These are phyloP conservation scores for Argyresthia albistria DNA, from an alignment of 2,888 invertebrate species.

Conservation along the genomic window DNA sequence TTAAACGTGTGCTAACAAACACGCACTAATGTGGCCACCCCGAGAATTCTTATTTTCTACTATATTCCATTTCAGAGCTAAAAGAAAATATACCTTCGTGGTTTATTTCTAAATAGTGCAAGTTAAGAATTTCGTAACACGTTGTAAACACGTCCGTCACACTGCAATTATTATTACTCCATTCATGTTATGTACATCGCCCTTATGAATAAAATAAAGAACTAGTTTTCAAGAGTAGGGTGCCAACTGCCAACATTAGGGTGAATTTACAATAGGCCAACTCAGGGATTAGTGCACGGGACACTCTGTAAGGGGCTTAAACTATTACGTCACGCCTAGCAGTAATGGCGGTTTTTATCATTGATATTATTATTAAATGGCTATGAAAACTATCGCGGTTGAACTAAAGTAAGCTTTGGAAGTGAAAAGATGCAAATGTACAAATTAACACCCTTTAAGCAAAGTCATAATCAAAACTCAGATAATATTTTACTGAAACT, in stretches of 20 bases:
- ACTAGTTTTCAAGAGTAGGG: conserved; percentile 18
- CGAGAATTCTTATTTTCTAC: too few relatives aligned
- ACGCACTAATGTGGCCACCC: too few relatives aligned
- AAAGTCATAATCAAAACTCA: too few relatives aligned
- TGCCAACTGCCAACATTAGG: conserved; percentile 29
- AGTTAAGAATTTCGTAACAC: too few relatives aligned
- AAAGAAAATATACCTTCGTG: neutral
- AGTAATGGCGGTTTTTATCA: conserved; percentile 25
- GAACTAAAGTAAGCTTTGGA: too few relatives aligned
- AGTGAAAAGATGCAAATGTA: too few relatives aligned
- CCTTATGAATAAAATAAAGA: neutral
- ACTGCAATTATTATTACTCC: neutral
- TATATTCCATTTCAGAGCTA: too few relatives aligned
- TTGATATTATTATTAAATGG: neutral
- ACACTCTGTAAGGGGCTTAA: conserved; percentile 51
- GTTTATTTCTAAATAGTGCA: neutral
- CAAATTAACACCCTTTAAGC: too few relatives aligned
- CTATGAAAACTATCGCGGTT: too few relatives aligned
- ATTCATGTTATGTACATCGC: neutral
- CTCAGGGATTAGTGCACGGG: conserved; percentile 38
- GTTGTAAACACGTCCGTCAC: neutral
- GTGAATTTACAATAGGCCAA: conserved; percentile 45
- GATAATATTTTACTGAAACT: too few relatives aligned
- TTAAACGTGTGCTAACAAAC: too few relatives aligned
- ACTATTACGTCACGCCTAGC: conserved; percentile 49